Evolutionary conservation across 2,888 invertebrate genomes (phyloP), one percentile per base, ranked within the genome.

Genomic region (Cistogaster globosa): DNA sequence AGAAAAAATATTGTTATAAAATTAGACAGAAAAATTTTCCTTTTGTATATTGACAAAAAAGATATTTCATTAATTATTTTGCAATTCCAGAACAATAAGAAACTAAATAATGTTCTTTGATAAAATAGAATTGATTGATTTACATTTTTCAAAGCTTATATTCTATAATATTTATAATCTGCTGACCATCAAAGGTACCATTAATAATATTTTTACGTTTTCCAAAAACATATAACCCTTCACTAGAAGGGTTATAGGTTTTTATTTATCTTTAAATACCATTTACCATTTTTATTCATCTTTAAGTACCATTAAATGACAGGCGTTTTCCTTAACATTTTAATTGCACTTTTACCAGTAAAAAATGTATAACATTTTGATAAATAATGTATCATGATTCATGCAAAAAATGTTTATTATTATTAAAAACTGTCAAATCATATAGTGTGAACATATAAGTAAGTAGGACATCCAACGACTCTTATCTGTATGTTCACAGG

Each of bases 401-500:
- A 57, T 18, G 22, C 16, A 18, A 36, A 60, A 38, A 38, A 60
- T 2, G 9, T 18, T 58, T 26, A 71, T 58, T 72, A 58, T 58
- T 42, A 51, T 72, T 36, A 32, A 36, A 67, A 51, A 76, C 36
- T 76, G 67, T 60, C 51, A 58, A 60, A 76, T 60, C 38, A 48
- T 58, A 38, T 60, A 55, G 14, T 16, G 38, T 5, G 26, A 45
- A 26, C 36, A 67, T 18, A 2, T n/a, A n/a, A n/a, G n/a, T 7
- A 22, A 48, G 14, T n/a, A 36, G 45, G 14, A 36, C 26, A 60
- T 26, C 14, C 38, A 32, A 45, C 0, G 65, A 65, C 22, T 72
- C 45, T 79, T 79, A 79, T 79, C 79, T 65, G 72, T 65, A 22
- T 48, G 38, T 57, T 2, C n/a, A 18, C 79, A 79, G 79, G 36